Percentiles rank a stretch among this genome's conserved stretches.
Evolutionary conservation across 2,113 vertebrate species (phyloP).

Genomic region (Channa argus): DNA sequence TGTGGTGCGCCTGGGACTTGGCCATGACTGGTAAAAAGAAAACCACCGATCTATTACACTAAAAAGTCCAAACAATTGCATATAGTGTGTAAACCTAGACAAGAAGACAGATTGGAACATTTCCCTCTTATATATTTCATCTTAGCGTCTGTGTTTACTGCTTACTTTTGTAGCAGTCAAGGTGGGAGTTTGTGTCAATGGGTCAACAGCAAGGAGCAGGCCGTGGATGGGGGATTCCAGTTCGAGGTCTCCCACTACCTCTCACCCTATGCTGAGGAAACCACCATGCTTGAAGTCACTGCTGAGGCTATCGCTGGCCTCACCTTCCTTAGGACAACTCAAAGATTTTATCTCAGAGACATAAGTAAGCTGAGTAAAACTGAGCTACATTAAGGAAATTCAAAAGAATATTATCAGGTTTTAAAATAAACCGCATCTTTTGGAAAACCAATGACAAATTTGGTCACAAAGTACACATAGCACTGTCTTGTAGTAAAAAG

Average conservation of each 20-base stretch:
- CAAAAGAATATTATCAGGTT: conserved; percentile 16
- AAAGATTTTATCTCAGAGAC: conserved; percentile 78
- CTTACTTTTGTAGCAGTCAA: conserved; percentile 47
- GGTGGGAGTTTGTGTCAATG: conserved; percentile 55
- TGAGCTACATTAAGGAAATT: conserved; percentile 12
- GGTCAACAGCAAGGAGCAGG: conserved; percentile 31
- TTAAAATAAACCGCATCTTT: background rate
- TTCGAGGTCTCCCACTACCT: conserved; percentile 73
- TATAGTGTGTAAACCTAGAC: background rate
- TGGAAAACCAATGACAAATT: background rate
- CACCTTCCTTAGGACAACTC: conserved; percentile 42
- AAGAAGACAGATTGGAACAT: background rate
- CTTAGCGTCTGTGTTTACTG: background rate
- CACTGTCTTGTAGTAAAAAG: too few relatives aligned
- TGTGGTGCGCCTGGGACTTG: conserved; percentile 72
- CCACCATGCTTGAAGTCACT: conserved; percentile 63
- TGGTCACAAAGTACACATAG: background rate
- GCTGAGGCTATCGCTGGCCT: conserved; percentile 62
- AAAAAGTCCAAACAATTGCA: background rate
- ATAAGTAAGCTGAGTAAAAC: conserved; percentile 73
- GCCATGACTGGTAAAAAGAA: conserved; percentile 71
- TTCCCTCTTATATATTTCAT: background rate
- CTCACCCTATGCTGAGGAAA: conserved; percentile 79
- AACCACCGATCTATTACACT: background rate
- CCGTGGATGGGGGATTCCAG: conserved; percentile 20